Percentiles rank a stretch among this genome's conserved stretches.
phyloP scores from a whole-genome alignment of 2,888 invertebrate genomes.

The Chymomyza amoena region DNA sequence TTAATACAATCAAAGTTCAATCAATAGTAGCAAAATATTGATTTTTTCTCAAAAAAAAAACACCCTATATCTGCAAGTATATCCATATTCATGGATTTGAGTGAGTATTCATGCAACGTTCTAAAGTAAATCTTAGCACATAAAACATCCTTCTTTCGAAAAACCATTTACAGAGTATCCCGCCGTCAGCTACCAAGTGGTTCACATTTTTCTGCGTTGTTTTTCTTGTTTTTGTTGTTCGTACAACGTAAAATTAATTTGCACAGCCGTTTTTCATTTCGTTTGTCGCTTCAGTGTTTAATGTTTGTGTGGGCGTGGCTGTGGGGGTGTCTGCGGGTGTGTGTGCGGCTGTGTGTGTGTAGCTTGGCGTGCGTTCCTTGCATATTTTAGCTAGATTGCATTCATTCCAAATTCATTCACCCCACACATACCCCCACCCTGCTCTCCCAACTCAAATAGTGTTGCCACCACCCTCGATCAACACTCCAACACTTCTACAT shows the following conservation, averaged over 20 bases:
- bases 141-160: no score
- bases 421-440: slow-evolving; percentile 14
- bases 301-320: slow-evolving; percentile 36
- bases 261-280: slow-evolving; percentile 68
- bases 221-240: slow-evolving; percentile 42
- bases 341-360: slow-evolving; percentile 27
- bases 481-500: slow-evolving; percentile 34
- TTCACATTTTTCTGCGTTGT: slow-evolving; percentile 6
- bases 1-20: no score
- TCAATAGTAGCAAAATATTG: no score
- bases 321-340: slow-evolving; percentile 3
- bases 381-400: slow-evolving; percentile 67
- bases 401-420: slow-evolving; percentile 53
- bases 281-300: slow-evolving; percentile 56
- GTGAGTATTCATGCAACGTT: no score
- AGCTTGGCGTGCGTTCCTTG: slow-evolving; percentile 52
- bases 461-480: slow-evolving; percentile 20
- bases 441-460: background rate
- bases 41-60: no score
- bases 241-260: slow-evolving; percentile 62
- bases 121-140: no score
- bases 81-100: no score
- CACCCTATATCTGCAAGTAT: no score
- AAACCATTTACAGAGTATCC: no score
- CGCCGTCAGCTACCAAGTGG: no score